Percentiles rank a stretch among this genome's conserved stretches.
phyloP scores from a whole-genome alignment of 2,888 invertebrate genomes.

The Tetranychus piercei region DNA sequence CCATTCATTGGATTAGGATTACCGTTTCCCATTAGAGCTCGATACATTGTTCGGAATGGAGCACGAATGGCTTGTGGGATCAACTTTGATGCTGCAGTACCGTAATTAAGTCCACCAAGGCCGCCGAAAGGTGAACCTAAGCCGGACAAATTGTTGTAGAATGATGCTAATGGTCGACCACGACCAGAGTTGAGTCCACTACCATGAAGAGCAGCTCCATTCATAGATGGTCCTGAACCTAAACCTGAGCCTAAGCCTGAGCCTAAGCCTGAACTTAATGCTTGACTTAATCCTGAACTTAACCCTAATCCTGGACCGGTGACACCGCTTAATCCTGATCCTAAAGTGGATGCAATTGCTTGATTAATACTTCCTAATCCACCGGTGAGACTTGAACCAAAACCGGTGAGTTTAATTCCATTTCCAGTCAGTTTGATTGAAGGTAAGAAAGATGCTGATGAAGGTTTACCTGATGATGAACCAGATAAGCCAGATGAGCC shows the following conservation, averaged over 20 bases:
- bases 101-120: neutral
- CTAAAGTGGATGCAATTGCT: neutral
- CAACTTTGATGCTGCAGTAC: conserved; percentile 3
- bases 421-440: conserved; percentile 5
- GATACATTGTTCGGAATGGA: conserved; percentile 5
- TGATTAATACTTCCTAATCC: neutral
- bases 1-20: conserved; percentile 4
- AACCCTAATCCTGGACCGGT: neutral
- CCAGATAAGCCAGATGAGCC: neutral
- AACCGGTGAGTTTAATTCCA: conserved; percentile 8
- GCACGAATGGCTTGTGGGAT: conserved; percentile 9
- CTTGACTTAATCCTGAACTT: neutral
- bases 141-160: neutral
- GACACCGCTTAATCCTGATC: neutral
- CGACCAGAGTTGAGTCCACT: neutral
- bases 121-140: neutral
- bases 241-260: neutral
- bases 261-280: neutral
- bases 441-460: conserved; percentile 7
- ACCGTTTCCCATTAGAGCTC: conserved; percentile 1
- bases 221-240: conserved; percentile 1
- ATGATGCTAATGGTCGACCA: neutral
- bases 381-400: neutral
- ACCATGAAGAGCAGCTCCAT: neutral
- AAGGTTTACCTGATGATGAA: neutral